Evolutionary conservation across 2,113 vertebrate genomes (phyloP), one percentile per base, ranked within the genome.

Genomic region (Columba janthina): DNA sequence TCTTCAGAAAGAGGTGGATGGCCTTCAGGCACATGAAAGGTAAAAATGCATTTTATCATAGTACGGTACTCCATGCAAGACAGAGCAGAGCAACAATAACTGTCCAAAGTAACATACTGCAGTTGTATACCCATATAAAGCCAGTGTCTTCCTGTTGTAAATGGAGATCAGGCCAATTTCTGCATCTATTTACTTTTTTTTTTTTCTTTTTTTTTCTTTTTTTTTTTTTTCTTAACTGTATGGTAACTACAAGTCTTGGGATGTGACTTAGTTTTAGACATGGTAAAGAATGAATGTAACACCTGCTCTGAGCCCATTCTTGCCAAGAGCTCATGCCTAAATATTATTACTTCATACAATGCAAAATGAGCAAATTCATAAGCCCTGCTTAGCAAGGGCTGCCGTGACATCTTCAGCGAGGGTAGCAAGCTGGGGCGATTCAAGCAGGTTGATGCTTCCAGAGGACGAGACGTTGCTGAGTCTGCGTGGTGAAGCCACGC

Each of bases 321-420:
- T 98, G 98, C 97, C 96, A 95, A 97, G 98, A 98, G 97, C 98
- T 98, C 97, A 98, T 98, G 98, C 98, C 97, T 98, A 98, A 98
- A 97, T 97, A 97, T 92, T 96, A 97, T 97, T 94, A 98, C 94
- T 97, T 97, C 96, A 96, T 97, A 96, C 87, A 69, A 92, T 0
- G 95, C 93, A 20, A 96, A 96, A 95, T 40, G 96, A 98, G 97
- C 94, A 81, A 71, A 98, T 98, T 99, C 99, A 99, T 98, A 99
- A 99, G 97, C 99, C 99, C 98, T 99, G 99, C 97, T 99, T 99
- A 90, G 99, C 99, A 21, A 99, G 99, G 88, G 99, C 99, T 19
- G 99, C 99, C 2, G 99, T 99, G 97, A 99, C 99, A 56, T 99
- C 99, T 97, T 99, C 99, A 7, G 99, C 99, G 26, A 99, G 98